These are phyloP conservation scores for Beaufortia kweichowensis DNA, from an alignment of 2,113 vertebrate genomes.

Conservation along the genomic window DNA sequence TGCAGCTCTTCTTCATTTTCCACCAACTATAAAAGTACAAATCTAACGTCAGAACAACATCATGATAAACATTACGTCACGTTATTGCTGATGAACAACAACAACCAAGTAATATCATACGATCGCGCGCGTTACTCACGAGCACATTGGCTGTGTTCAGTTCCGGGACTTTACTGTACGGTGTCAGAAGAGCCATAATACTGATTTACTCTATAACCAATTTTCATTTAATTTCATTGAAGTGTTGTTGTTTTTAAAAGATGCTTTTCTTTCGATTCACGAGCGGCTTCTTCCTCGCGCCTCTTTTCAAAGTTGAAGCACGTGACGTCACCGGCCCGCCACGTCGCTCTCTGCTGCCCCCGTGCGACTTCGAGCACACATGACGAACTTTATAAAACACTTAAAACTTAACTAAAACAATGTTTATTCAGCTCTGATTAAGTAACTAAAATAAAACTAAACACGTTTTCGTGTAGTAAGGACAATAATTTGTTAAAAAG, in stretches of 20 bases:
- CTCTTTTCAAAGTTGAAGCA: conserved; percentile 34
- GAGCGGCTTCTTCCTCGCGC: conserved; percentile 14
- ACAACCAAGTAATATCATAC: too few relatives aligned
- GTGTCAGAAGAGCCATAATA: conserved; percentile 67
- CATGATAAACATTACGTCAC: not conserved
- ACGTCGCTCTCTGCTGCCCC: not conserved
- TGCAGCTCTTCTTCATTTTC: conserved; percentile 74
- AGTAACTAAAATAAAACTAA: too few relatives aligned
- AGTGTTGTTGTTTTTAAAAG: too few relatives aligned
- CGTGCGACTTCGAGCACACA: not conserved
- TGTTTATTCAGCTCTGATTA: too few relatives aligned
- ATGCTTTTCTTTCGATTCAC: too few relatives aligned
- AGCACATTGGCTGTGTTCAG: conserved; percentile 70
- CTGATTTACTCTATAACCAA: not conserved
- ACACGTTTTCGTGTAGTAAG: too few relatives aligned
- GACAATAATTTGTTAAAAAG: too few relatives aligned
- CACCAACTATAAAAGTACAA: conserved; percentile 66
- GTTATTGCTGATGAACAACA: not conserved
- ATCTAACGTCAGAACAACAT: not conserved
- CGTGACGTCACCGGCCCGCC: conserved; percentile 24
- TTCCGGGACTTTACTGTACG: conserved; percentile 69
- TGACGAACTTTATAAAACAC: too few relatives aligned
- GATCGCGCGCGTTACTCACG: too few relatives aligned
- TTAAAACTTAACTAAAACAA: too few relatives aligned
- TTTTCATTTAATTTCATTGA: too few relatives aligned